Percentiles rank a stretch among this genome's conserved stretches.
Evolutionary conservation across 2,113 vertebrate species (phyloP).

Genomic region (Myanophis thanlyinensis): DNA sequence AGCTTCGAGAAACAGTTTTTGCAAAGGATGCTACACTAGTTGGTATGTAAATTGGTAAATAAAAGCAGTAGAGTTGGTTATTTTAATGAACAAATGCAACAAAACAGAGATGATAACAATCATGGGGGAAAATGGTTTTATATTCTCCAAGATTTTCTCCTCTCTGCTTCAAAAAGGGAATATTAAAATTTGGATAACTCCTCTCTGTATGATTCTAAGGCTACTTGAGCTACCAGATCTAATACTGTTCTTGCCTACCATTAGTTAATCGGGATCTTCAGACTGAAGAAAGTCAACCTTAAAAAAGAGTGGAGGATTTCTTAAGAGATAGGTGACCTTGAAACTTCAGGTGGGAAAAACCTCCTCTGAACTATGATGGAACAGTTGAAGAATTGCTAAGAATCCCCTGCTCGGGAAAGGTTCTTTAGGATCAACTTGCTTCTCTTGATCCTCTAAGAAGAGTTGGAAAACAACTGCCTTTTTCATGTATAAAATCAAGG

Average conservation of each 20-base stretch:
- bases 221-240: background rate
- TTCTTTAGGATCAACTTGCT: background rate
- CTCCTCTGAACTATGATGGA: background rate
- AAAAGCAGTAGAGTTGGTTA: conserved; percentile 28
- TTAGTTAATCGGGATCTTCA: background rate
- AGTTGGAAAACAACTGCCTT: background rate
- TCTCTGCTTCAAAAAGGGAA: background rate
- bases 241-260: background rate
- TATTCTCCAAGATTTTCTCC: conserved; percentile 9
- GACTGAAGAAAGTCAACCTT: background rate
- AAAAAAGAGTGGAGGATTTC: background rate
- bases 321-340: background rate
- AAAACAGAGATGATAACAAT: conserved; percentile 45
- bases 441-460: background rate
- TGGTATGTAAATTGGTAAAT: background rate
- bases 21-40: background rate
- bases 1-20: conserved; percentile 6
- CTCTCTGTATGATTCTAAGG: conserved; percentile 24
- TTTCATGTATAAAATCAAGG: background rate
- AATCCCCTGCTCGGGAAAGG: background rate
- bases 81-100: conserved; percentile 42
- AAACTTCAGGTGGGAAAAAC: background rate
- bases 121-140: conserved; percentile 23
- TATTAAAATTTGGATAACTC: conserved; percentile 9
- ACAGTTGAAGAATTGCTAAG: background rate